phyloP scores from a whole-genome alignment of 35 echinoderm and acorn worm species.

The Holothuria glaberrima region DNA sequence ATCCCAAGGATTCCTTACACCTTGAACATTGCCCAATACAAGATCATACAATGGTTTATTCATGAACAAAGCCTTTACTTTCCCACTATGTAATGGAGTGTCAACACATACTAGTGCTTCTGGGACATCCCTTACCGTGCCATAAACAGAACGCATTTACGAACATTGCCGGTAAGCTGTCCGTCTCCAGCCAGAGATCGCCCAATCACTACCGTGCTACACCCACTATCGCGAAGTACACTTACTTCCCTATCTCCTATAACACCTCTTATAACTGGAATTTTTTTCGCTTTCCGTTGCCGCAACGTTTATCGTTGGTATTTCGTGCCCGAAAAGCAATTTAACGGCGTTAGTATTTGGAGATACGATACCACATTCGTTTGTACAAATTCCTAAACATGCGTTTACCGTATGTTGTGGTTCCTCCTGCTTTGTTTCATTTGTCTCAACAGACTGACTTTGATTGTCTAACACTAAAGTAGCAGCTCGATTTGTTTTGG shows the following conservation, averaged over 20 bases:
- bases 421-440: no score
- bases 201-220: conserved; percentile 8
- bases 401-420: no score
- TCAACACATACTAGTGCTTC: conserved; percentile 29
- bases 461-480: no score
- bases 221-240: background rate
- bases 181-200: background rate
- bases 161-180: background rate
- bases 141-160: conserved; percentile 48
- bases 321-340: no score
- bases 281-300: no score
- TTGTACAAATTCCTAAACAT: no score
- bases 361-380: no score
- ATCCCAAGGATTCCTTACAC: conserved; percentile 19
- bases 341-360: no score
- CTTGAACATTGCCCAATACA: conserved; percentile 62
- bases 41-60: conserved; percentile 63
- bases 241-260: background rate
- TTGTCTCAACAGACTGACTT: no score
- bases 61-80: conserved; percentile 54
- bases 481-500: no score
- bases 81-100: conserved; percentile 42
- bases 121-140: conserved; percentile 34
- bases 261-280: background rate
- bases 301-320: no score